Conservation (phyloP, 2,113 vertebrate genomes). For the Poicephalus meyeri region DNA sequence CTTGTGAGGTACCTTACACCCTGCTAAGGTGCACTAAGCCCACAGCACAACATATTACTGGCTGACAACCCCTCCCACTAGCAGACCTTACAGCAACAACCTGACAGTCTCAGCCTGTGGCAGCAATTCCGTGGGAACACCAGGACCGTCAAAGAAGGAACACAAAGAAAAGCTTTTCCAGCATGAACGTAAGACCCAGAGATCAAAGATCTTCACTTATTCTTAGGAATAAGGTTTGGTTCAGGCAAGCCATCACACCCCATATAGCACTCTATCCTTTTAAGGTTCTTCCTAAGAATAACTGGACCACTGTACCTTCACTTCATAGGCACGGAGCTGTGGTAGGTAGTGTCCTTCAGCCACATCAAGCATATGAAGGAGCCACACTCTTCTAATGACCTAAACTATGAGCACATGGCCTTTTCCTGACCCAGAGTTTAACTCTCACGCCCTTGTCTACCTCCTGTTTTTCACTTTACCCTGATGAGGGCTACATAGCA, state of each 20-base stretch:
- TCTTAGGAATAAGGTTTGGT: not conserved
- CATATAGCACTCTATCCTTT: not conserved
- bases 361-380: not conserved
- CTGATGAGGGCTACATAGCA: not conserved
- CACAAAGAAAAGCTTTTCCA: not conserved
- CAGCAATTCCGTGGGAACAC: not conserved
- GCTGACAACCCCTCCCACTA: not conserved
- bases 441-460: not conserved
- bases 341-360: not conserved
- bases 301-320: not conserved
- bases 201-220: not conserved
- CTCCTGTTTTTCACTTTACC: not conserved
- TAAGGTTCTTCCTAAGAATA: not conserved
- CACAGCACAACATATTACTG: rapidly evolving
- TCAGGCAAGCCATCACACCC: not conserved
- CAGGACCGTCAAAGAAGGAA: not conserved
- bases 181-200: not conserved
- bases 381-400: not conserved
- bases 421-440: not conserved
- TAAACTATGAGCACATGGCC: not conserved
- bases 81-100: not conserved
- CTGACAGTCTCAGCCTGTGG: not conserved
- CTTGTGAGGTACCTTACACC: too few species aligned
- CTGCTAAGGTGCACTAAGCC: not conserved
- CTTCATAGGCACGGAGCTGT: not conserved